Evolutionary conservation across 2,888 invertebrate species (phyloP), one percentile per base, ranked within the genome.

Genomic region (Incurvaria masculella): DNA sequence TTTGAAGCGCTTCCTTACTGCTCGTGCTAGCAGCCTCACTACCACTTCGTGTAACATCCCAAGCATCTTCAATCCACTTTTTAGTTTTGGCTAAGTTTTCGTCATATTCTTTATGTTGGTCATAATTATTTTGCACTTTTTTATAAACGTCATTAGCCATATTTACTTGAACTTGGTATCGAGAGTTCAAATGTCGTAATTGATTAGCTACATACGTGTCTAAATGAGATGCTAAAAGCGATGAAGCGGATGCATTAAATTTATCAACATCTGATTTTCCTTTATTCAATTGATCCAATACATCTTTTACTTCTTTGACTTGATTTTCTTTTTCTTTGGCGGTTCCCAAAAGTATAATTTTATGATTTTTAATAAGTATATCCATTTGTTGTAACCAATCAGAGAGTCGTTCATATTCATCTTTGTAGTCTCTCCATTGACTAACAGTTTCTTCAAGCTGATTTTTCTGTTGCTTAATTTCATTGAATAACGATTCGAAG

Each of bases 371-470:
- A 11, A 94, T 89, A 8, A 94, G 81, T 58, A 94, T 92, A 59
- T 94, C 94, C 60, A 91, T 91, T 66, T 94, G 94, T 61, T 94
- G 94, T 23, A 95, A 68, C 94, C 94, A 95, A 65, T 95, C 94
- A 45, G 92, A 92, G 16, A 95, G 72, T 51, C 91, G 83, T 65
- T 95, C 94, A 61, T 91, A 94, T 68, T 95, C 94, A 61, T 94
- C 94, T 68, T 94, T 94, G 71, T 91, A 95, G 52, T 93, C 90
- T 48, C 92, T 83, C 91, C 94, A 92, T 61, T 93, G 90, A 46
- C 82, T 81, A 50, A 94, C 84, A 2, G 89, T 91, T 2, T 84
- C 83, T 70, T 93, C 93, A 18, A 95, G 66, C 63, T 91, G 88
- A 56, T 86, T 87, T 62, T 94, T 92, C 64, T 94, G 92, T 58